A percentile compares a stretch with the other conserved stretches of the same genome.
These are phyloP conservation scores for Amphilophus citrinellus DNA, from an alignment of 2,113 vertebrate species.

Conservation along the genomic window DNA sequence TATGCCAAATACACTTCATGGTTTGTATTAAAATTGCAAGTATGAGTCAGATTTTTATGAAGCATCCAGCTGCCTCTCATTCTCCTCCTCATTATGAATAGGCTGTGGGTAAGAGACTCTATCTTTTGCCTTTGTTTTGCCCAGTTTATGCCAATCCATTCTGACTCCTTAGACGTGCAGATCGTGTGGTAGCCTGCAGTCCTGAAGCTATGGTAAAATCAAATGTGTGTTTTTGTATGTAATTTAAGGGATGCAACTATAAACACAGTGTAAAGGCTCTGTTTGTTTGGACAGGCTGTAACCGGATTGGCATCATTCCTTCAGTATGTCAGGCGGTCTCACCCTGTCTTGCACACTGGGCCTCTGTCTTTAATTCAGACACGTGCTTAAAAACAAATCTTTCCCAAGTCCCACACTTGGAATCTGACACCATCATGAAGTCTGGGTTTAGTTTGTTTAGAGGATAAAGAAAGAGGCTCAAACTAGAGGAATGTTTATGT, in stretches of 20 bases:
- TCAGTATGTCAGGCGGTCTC: conserved; percentile 1
- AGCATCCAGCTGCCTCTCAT: background rate
- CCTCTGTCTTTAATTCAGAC: background rate
- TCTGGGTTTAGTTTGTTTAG: background rate
- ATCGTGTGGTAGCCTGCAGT: conserved; percentile 19
- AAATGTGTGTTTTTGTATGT: background rate
- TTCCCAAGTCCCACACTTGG: background rate
- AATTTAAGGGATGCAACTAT: background rate
- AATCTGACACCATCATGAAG: background rate
- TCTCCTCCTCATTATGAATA: background rate
- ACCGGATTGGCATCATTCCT: conserved; percentile 23
- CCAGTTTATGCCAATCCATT: background rate
- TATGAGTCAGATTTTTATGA: background rate
- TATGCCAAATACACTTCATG: background rate
- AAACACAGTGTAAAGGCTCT: conserved; percentile 1
- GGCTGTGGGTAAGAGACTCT: background rate
- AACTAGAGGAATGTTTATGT: background rate
- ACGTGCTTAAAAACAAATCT: conserved; percentile 10
- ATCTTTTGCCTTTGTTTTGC: conserved; percentile 13
- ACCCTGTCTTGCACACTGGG: background rate
- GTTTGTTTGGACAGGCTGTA: conserved; percentile 3
- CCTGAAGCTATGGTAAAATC: background rate
- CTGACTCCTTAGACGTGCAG: conserved; percentile 23
- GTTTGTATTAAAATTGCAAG: background rate
- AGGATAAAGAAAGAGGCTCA: background rate